Evolutionary conservation across 92 coral and sea anemone species (phyloP), one percentile per base, ranked within the genome.

Genomic region (Zoanthus gigantus): DNA sequence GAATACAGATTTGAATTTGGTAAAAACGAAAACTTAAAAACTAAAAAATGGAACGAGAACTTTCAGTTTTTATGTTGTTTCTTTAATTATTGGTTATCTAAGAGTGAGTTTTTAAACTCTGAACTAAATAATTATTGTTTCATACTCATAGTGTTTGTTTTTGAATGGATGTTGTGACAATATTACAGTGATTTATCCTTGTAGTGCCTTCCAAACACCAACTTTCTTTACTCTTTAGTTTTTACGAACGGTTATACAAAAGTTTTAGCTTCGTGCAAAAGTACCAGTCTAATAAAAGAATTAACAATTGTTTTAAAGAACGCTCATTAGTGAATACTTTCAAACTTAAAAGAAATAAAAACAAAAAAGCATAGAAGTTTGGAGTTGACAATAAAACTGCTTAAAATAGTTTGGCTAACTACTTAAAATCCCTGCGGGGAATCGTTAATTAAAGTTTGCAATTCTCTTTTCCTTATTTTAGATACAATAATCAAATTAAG

Each of bases 401-500:
- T 63, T n/a, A 6, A 63, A n/a, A 16, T 17, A 0, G 2, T 63
- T n/a, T 16, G 28, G 5, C 6, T 16, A 3, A 17, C 31, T 5
- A n/a, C 32, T 4, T n/a, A 18, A 69, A 69, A 9, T 13, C 44
- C 30, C 74, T 16, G 1, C 32, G 10, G 74, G 74, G 74, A 29
- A 18, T 45, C 63, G 42, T 11, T 65, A 45, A 13, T 18, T 10
- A 29, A 61, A 80, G 2, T 30, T 37, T 12, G 0, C 18, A 2
- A 9, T 48, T n/a, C 61, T 6, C 29, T 7, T 4, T 47, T 44
- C 37, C 30, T 65, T 44, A 34, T 37, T 58, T 17, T 6, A 2
- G 18, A 80, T 46, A 80, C 85, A 80, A 80, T 80, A 63, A 23
- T 58, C 57, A 80, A 66, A 63, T 47, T 11, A 80, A 50, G 54